Percentiles rank a stretch among this genome's conserved stretches.
phyloP scores from a whole-genome alignment of 2,888 invertebrate genomes.

The Vanessa cardui region DNA sequence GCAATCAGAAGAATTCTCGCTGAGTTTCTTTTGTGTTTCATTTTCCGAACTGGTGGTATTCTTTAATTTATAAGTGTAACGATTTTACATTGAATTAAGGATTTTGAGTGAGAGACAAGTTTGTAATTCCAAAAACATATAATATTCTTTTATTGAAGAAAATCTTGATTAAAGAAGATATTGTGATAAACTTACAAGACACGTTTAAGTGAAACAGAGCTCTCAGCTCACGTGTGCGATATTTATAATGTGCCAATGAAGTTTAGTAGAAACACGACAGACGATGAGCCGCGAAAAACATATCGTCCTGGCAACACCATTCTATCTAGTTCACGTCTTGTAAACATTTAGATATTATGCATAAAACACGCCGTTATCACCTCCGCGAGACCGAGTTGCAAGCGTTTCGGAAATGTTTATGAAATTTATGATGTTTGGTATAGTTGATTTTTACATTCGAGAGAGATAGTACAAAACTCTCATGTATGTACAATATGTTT shows the following conservation, averaged over 20 bases:
- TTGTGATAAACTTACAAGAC: neutral
- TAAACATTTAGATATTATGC: conserved; percentile 46
- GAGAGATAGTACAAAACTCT: too few species aligned
- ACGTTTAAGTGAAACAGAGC: neutral
- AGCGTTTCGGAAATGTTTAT: conserved; percentile 20
- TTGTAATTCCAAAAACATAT: too few species aligned
- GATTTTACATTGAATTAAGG: too few species aligned
- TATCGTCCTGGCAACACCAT: conserved; percentile 45
- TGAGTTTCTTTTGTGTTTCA: too few species aligned
- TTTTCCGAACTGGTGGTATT: too few species aligned
- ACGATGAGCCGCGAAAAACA: conserved; percentile 58
- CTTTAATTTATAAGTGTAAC: too few species aligned
- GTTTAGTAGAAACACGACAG: conserved; percentile 52
- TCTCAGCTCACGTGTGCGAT: conserved; percentile 36
- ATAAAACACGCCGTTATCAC: conserved; percentile 31
- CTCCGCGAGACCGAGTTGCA: conserved; percentile 28
- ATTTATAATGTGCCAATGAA: conserved; percentile 51
- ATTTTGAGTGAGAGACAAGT: too few species aligned
- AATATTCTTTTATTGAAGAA: too few species aligned
- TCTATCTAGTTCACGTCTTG: conserved; percentile 47
- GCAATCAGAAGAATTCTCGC: too few species aligned
- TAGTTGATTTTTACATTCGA: neutral
- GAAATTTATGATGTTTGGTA: neutral
- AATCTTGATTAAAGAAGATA: too few species aligned
- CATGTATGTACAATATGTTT: too few species aligned